Percentiles rank a stretch among this genome's conserved stretches.
phyloP scores from a whole-genome alignment of 2,113 vertebrate species.

The Fukomys damarensis region DNA sequence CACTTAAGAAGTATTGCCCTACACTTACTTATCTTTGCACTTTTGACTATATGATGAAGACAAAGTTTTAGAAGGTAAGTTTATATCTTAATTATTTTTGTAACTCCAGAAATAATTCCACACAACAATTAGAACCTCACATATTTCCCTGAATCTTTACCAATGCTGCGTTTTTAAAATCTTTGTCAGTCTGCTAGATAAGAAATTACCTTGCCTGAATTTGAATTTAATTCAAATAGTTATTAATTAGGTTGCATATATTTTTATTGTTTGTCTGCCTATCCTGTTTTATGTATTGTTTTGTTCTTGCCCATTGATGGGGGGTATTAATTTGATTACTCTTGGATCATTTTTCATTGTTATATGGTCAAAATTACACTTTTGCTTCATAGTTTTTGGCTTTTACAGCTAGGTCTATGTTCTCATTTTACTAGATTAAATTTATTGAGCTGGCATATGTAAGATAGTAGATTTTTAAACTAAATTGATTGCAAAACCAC shows the following conservation, averaged over 20 bases:
- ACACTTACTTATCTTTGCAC: neutral
- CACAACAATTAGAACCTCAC: neutral
- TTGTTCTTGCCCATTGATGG: neutral
- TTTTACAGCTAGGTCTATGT: neutral
- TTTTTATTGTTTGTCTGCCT: neutral
- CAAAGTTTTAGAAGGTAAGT: neutral
- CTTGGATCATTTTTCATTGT: neutral
- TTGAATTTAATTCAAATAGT: slow-evolving; percentile 22
- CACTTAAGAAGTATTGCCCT: neutral
- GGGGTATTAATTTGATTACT: neutral
- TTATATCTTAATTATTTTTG: slow-evolving; percentile 42
- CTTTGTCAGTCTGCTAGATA: neutral
- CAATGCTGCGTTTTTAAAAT: neutral
- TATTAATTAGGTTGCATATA: neutral
- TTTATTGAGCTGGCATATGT: neutral
- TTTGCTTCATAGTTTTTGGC: neutral
- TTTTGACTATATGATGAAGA: neutral
- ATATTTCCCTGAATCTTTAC: slow-evolving; percentile 1
- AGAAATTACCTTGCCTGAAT: slow-evolving; percentile 28
- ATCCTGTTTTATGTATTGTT: neutral
- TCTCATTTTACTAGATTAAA: neutral
- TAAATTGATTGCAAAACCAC: neutral
- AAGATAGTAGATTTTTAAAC: neutral
- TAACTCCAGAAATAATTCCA: slow-evolving; percentile 18
- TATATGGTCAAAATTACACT: neutral